phyloP scores from a whole-genome alignment of 1,140 invertebrate genomes.

The Saccostrea cuccullata region DNA sequence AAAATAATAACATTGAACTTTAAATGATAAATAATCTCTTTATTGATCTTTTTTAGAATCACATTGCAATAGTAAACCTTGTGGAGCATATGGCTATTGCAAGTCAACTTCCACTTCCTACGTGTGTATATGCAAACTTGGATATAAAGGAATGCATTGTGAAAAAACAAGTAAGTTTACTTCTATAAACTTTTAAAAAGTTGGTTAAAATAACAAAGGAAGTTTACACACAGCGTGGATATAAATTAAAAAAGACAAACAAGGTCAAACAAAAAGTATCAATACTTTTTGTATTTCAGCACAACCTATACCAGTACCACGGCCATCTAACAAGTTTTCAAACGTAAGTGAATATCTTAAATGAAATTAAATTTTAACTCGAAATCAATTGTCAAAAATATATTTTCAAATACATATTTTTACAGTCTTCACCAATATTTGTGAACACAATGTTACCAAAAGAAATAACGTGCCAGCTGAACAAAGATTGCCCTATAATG shows the following conservation, averaged over 20 bases:
- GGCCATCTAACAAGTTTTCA: neutral
- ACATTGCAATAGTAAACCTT: neutral
- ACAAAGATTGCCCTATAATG: constrained; percentile 8
- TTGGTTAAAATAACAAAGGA: too few species aligned
- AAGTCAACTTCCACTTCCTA: neutral
- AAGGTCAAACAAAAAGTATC: too few species aligned
- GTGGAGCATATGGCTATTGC: neutral
- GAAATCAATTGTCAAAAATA: neutral
- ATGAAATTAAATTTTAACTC: neutral
- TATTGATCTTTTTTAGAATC: neutral
- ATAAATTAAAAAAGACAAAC: too few species aligned
- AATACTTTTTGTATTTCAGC: neutral
- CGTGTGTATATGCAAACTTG: neutral
- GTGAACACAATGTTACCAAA: constrained; percentile 22
- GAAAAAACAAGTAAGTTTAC: neutral
- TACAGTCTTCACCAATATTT: neutral
- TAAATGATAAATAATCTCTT: neutral
- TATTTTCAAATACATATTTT: neutral
- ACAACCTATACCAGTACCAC: neutral
- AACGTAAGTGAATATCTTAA: neutral
- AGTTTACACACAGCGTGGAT: too few species aligned
- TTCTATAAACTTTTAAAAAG: neutral
- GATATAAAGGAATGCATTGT: neutral
- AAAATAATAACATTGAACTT: neutral
- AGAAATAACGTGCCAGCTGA: neutral